phyloP scores from a whole-genome alignment of 2,888 invertebrate species.

The Agrotis ipsilon region DNA sequence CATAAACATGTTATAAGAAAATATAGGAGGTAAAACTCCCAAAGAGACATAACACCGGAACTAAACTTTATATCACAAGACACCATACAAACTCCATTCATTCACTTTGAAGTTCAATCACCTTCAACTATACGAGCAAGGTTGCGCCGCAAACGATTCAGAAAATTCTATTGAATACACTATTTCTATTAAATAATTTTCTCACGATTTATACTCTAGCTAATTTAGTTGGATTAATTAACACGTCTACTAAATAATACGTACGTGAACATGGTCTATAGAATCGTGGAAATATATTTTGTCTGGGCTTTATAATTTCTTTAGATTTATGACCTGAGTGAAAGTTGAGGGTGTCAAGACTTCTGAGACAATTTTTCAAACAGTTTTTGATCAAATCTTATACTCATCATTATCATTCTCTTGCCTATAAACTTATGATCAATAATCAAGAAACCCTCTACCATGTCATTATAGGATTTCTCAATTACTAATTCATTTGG shows the following conservation, averaged over 20 bases:
- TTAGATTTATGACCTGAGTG: too few species aligned
- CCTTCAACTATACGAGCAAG: conserved; percentile 23
- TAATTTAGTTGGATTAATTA: conserved; percentile 38
- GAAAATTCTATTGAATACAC: conserved; percentile 43
- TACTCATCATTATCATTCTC: too few species aligned
- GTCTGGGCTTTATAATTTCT: neutral
- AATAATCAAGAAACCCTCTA: neutral
- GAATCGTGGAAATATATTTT: neutral
- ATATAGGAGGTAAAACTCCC: too few species aligned
- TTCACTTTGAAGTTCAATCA: conserved; percentile 47
- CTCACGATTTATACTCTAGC: conserved; percentile 33
- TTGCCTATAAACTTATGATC: neutral
- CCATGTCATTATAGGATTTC: too few species aligned
- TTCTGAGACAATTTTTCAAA: too few species aligned
- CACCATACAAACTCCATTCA: conserved; percentile 16
- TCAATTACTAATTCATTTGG: neutral
- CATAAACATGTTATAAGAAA: too few species aligned
- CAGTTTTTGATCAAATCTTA: too few species aligned
- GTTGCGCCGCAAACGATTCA: conserved; percentile 35
- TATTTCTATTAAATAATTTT: conserved; percentile 40
- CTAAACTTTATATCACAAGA: conserved; percentile 14
- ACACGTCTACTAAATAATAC: conserved; percentile 22
- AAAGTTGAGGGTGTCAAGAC: neutral
- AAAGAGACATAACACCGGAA: conserved; percentile 3
- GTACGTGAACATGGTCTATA: neutral